Evolutionary conservation across 1,140 invertebrate genomes (phyloP).

Genomic region (Propsilocerus akamusi): DNA sequence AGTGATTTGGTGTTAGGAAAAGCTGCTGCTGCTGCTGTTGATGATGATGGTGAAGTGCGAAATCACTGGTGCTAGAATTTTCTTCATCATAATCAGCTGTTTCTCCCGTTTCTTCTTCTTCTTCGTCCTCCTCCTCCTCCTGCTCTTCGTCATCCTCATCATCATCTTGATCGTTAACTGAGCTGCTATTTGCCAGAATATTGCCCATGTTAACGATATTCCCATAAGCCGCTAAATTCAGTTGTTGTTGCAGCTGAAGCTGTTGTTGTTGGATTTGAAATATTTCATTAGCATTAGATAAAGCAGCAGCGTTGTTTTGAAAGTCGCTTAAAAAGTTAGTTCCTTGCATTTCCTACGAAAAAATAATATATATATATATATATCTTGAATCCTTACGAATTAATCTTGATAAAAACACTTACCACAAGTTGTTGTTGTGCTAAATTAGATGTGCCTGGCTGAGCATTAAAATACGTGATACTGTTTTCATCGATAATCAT

Average conservation of each 20-base stretch:
- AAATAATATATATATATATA: no score
- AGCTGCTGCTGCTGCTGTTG: not conserved
- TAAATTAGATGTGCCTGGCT: not conserved
- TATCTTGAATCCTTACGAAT: no score
- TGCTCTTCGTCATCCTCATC: not conserved
- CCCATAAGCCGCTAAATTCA: not conserved
- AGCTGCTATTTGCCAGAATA: not conserved
- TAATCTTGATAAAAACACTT: no score
- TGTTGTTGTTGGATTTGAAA: not conserved
- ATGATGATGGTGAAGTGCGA: no score
- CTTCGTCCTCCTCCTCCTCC: not conserved
- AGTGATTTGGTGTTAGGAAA: not conserved
- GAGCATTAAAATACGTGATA: not conserved
- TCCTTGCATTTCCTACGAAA: no score
- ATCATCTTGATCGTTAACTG: no score
- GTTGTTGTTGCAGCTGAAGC: not conserved
- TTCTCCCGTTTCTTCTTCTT: not conserved
- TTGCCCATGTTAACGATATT: not conserved
- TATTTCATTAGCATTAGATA: not conserved
- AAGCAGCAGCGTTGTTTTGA: not conserved
- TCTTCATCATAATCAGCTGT: not conserved
- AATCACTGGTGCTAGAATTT: not conserved
- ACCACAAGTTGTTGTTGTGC: not conserved
- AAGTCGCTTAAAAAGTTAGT: not conserved
- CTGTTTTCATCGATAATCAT: not conserved